These are phyloP conservation scores for Aplochiton taeniatus DNA, from an alignment of 2,797 vertebrate species.

Conservation along the genomic window DNA sequence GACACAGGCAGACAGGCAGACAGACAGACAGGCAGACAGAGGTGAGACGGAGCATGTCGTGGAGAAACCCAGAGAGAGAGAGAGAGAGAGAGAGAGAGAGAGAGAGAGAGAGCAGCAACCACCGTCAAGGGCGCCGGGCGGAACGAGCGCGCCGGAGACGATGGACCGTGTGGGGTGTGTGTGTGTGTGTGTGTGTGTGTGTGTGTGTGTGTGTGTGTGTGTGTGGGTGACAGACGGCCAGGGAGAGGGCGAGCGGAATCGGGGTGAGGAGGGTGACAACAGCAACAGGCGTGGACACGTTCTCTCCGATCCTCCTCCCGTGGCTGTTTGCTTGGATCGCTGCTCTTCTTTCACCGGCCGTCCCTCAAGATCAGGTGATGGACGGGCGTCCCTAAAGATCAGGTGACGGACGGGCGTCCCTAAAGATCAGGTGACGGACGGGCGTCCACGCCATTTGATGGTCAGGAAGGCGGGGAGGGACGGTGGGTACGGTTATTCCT, in stretches of 20 bases:
- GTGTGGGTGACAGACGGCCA: slow-evolving; percentile 21
- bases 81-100: slow-evolving; percentile 25
- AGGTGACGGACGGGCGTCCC: slow-evolving; percentile 37
- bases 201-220: too few relatives aligned
- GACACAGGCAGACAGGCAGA: slow-evolving; percentile 26
- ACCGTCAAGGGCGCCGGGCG: not conserved
- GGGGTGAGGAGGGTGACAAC: slow-evolving; percentile 29
- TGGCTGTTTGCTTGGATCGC: slow-evolving; percentile 33
- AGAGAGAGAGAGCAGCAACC: not conserved
- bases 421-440: slow-evolving; percentile 41
- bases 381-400: slow-evolving; percentile 35
- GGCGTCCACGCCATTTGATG: slow-evolving; percentile 29
- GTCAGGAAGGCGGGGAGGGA: slow-evolving; percentile 22
- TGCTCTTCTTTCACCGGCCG: slow-evolving; percentile 35
- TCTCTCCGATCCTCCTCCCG: slow-evolving; percentile 61
- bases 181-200: too few relatives aligned
- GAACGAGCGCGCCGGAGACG: not conserved
- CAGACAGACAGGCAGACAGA: slow-evolving; percentile 38
- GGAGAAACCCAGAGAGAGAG: slow-evolving; percentile 18
- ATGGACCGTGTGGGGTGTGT: not conserved
- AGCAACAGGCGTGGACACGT: slow-evolving; percentile 68
- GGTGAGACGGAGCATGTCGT: slow-evolving; percentile 24
- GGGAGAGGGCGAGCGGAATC: slow-evolving; percentile 55
- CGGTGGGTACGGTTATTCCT: slow-evolving; percentile 16
- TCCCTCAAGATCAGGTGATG: slow-evolving; percentile 37